Evolutionary conservation across 64 coral and sea anemone genomes (phyloP), one percentile per base, ranked within the genome.

Genomic region (Exaiptasia diaphana): DNA sequence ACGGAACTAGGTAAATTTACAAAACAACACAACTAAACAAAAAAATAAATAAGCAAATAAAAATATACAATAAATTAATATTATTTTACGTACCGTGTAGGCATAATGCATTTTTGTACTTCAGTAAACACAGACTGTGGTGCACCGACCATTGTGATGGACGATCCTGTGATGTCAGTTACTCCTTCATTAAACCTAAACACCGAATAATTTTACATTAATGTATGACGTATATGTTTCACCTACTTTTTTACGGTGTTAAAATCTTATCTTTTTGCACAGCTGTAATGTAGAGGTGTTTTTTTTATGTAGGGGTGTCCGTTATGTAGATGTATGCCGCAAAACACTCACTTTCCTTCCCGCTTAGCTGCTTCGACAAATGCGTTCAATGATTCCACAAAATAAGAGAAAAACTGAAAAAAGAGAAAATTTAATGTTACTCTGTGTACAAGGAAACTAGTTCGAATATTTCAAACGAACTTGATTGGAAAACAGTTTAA

Each of bases 171-270:
- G 10, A 99, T 82, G 54, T 99, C 95, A 49, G 95, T 99, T 41
- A 99, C 95, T 24, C 95, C 95, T 71, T 99, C 89, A 70, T 60
- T 99, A 53, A 84, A 99, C 85, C 95, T 97, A 33, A 63, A 13
- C 9, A 17, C 76, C 3, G 43, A 75, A 48, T 15, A 14, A 64
- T 29, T 64, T 10, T n/a, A 52, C 49, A n/a, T n/a, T n/a, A 13
- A 61, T 41, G 25, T 40, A 12, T 21, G 55, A 67, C 39, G n/a
- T 29, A 38, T 15, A n/a, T n/a, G n/a, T n/a, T n/a, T n/a, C n/a
- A n/a, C n/a, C n/a, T n/a, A n/a, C n/a, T n/a, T n/a, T n/a, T n/a
- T n/a, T n/a, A n/a, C n/a, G n/a, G n/a, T n/a, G n/a, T n/a, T n/a
- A n/a, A n/a, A n/a, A n/a, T n/a, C n/a, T n/a, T n/a, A n/a, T n/a